Conservation (phyloP, 2,797 vertebrate genomes). For the Chelidonichthys spinosus region DNA sequence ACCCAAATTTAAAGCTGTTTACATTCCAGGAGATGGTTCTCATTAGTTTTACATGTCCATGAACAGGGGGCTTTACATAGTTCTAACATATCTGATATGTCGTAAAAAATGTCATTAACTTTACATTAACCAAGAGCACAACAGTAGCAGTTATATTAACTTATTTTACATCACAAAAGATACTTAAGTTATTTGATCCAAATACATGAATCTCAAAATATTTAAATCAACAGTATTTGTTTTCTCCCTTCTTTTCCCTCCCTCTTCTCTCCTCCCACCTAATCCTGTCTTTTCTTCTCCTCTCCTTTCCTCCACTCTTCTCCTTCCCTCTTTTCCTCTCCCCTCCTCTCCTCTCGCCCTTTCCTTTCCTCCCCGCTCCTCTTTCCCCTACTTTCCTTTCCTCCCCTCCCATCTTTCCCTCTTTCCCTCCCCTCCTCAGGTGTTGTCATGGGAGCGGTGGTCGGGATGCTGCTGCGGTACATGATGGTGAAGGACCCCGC, state of each 20-base stretch:
- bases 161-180: too few species aligned
- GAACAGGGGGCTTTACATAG: too few species aligned
- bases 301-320: too few species aligned
- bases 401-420: not conserved
- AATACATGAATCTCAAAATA: not conserved
- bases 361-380: not conserved
- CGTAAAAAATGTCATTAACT: too few species aligned
- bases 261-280: too few species aligned
- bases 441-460: slow-evolving; percentile 82
- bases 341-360: not conserved
- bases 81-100: too few species aligned
- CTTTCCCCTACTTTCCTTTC: too few species aligned
- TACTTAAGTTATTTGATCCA: not conserved
- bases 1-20: slow-evolving; percentile 56
- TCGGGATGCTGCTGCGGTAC: slow-evolving; percentile 85
- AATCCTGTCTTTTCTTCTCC: too few species aligned
- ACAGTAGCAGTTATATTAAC: not conserved
- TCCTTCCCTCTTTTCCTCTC: too few species aligned
- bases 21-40: slow-evolving; percentile 39
- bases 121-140: not conserved
- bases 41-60: slow-evolving; percentile 46
- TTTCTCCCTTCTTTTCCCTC: too few species aligned
- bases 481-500: slow-evolving; percentile 75
- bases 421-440: slow-evolving; percentile 64
- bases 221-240: too few species aligned